Evolutionary conservation across 2,888 invertebrate species (phyloP), one percentile per base, ranked within the genome.

Genomic region (Cryptocephalus moraei): DNA sequence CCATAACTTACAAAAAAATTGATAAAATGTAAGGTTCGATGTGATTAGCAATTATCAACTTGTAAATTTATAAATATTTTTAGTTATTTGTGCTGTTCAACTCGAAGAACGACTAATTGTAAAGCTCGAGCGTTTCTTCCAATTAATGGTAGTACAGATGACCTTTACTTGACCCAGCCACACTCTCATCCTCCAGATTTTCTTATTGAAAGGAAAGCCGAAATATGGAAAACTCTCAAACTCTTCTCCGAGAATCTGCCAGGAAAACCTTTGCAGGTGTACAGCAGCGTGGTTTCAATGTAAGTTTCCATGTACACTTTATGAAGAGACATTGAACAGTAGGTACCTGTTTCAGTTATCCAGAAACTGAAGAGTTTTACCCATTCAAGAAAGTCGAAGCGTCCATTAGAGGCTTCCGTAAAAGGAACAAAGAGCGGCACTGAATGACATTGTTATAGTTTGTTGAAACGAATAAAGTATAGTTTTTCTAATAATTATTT

Each of bases 111-210:
- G 22, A 56, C 52, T 31, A 52, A 54, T 8, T 65, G 64, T 48
- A 56, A 52, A 40, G 64, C 62, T 8, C 53, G 59, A 31, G 64
- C 62, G 4, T 59, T 56, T 39, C 54, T 62, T 9, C 58, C 60
- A 9, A 33, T 50, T 34, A 55, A 54, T 34, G 55, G 57, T 39
- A 51, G 54, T 32, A 40, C 51, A 8, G 50, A 57, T 3, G 56
- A 60, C 22, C 44, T 65, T 8, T 51, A 62, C 12, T 31, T 63
- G 36, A 51, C 54, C 1, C 57, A 46, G 32, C 53, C 51, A 32
- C 64, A 64, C 36, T 58, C 56, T 39, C 64, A 64, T 51, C 60
- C 63, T 6, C 62, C 62, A 1, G 55, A 55, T 43, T 55, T 50
- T 33, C 39, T 56, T 39, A 42, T 59, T 43, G 59, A 56, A 44